These are phyloP conservation scores for Hormaphis cornu DNA, from an alignment of 1,140 invertebrate species.

Conservation along the genomic window DNA sequence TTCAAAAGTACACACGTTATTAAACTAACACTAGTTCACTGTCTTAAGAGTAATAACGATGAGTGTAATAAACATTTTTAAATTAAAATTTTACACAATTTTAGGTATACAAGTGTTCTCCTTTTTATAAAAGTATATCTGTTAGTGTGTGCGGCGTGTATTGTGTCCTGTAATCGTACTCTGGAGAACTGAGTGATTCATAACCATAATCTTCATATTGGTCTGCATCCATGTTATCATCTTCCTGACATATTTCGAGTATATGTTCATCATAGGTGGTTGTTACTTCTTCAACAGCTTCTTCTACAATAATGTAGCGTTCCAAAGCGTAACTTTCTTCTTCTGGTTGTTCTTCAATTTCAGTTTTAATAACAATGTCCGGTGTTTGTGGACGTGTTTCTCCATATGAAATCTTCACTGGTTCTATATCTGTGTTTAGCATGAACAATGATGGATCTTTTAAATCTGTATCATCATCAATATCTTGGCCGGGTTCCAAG, in stretches of 20 bases:
- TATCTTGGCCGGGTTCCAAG: slow-evolving; percentile 26
- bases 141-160: not conserved
- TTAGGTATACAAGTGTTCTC: too few relatives aligned
- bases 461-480: not conserved
- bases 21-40: too few relatives aligned
- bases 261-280: slow-evolving; percentile 22
- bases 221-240: slow-evolving; percentile 5
- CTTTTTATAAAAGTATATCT: not conserved
- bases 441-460: not conserved
- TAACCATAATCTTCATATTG: slow-evolving; percentile 20
- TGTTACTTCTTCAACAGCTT: slow-evolving; percentile 20
- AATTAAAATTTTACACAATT: too few relatives aligned
- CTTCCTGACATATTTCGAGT: slow-evolving; percentile 18
- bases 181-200: slow-evolving; percentile 25
- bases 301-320: slow-evolving; percentile 24
- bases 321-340: not conserved
- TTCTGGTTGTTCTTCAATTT: slow-evolving; percentile 10
- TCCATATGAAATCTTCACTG: not conserved
- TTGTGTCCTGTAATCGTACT: slow-evolving; percentile 16
- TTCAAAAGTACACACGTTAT: too few relatives aligned
- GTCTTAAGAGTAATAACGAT: too few relatives aligned
- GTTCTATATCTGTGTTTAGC: not conserved
- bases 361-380: not conserved
- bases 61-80: too few relatives aligned
- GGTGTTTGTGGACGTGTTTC: not conserved